Evolutionary conservation across 2,113 vertebrate species (phyloP).

Genomic region (Manacus vitellinus): DNA sequence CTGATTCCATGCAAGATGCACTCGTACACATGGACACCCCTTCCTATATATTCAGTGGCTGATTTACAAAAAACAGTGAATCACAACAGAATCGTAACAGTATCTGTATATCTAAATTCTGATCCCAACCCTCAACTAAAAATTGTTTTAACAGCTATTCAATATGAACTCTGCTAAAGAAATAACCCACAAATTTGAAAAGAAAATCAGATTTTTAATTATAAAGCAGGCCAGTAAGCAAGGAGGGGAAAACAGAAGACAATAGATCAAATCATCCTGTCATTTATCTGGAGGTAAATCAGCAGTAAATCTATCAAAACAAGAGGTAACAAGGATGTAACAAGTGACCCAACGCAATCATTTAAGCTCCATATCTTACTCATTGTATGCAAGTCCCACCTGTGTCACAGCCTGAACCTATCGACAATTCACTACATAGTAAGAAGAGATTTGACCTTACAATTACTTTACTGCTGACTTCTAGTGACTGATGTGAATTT

Average conservation of each 20-base stretch:
- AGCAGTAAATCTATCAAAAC: neutral
- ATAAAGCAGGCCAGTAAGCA: neutral
- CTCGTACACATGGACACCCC: neutral
- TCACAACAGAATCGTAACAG: neutral
- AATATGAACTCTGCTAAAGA: neutral
- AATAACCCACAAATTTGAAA: neutral
- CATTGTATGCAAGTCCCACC: neutral
- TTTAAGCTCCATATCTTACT: neutral
- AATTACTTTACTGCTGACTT: slow-evolving; percentile 21
- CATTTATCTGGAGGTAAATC: neutral
- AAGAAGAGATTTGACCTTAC: neutral
- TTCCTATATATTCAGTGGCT: neutral
- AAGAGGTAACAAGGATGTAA: neutral
- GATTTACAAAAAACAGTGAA: fast-evolving
- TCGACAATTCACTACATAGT: neutral
- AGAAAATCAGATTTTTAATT: neutral
- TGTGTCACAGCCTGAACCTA: neutral
- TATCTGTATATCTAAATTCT: neutral
- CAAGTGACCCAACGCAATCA: neutral
- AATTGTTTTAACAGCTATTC: neutral
- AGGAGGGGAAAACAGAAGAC: neutral
- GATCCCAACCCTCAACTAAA: fast-evolving
- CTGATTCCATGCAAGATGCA: neutral
- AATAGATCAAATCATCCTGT: neutral
- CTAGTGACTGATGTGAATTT: slow-evolving; percentile 9